Evolutionary conservation across 2,888 invertebrate genomes (phyloP), one percentile per base, ranked within the genome.

Genomic region (Drosophila phalerata): DNA sequence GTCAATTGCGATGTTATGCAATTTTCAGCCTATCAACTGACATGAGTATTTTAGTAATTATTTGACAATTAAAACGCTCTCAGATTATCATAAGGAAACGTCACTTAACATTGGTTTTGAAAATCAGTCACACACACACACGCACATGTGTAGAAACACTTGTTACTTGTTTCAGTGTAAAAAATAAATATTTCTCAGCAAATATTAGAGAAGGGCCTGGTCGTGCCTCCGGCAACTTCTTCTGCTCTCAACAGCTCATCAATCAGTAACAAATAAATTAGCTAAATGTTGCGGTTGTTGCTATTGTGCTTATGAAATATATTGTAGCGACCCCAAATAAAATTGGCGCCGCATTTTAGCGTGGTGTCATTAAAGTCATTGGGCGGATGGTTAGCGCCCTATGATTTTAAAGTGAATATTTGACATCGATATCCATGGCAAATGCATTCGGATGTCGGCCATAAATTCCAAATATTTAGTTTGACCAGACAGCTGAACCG

Each of bases 321-420:
- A 42, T 17, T 38, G 47, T 37, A 56, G 56, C 48, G 63, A 57
- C 48, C 63, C 53, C 32, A 68, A 28, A 49, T 9, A 51, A 40
- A 74, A 65, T 65, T 53, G 65, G 43, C 43, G 57, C 37, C 42
- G 48, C n/a, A 43, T 30, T 38, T 42, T 15, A 37, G 49, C 62
- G 15, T 53, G 40, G n/a, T 11, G 56, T 56, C 60, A 49, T 55
- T 73, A 77, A 77, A 73, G 77, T 64, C 77, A 73, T 15, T 60
- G 55, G 30, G 8, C n/a, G 32, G 15, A 25, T 71, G 55, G 65
- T 74, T 66, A 75, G 57, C 71, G 67, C 51, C 48, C 19, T 17
- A 58, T 22, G 30, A 45, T 10, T 9, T 30, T n/a, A 40, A 68
- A 53, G 6, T 22, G 42, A 40, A 37, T 49, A 37, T 37, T 49